These are phyloP conservation scores for Archaeoteleia sp. DNA, from an alignment of 2,888 invertebrate species.

Conservation along the genomic window DNA sequence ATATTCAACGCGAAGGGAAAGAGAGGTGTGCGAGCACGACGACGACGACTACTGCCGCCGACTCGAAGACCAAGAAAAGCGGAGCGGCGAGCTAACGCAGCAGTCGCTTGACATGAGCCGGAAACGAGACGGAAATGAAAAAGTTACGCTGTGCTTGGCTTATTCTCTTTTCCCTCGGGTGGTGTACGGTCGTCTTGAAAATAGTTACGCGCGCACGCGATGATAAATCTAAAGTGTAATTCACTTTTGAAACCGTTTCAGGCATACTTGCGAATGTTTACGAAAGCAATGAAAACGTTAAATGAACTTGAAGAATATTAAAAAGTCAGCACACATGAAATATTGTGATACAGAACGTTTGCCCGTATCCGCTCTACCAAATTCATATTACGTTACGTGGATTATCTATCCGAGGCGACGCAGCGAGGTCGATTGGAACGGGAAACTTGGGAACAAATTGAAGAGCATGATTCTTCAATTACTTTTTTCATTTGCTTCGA, in stretches of 20 bases:
- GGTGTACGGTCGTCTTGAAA: constrained; percentile 53
- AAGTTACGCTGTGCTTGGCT: constrained; percentile 67
- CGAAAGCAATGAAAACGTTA: constrained; percentile 55
- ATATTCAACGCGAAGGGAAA: constrained; percentile 66
- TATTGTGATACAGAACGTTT: background rate
- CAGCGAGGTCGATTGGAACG: no score
- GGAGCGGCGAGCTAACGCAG: constrained; percentile 48
- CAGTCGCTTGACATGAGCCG: constrained; percentile 59
- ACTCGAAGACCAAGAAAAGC: constrained; percentile 55
- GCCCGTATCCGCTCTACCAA: no score
- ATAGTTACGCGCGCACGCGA: constrained; percentile 52
- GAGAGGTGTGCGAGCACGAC: background rate
- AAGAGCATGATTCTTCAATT: no score
- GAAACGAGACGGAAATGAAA: constrained; percentile 71
- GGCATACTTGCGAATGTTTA: constrained; percentile 54
- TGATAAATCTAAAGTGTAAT: constrained; percentile 56
- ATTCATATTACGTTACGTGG: no score
- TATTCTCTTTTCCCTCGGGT: constrained; percentile 52
- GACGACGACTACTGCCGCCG: constrained; percentile 26
- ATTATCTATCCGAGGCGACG: no score
- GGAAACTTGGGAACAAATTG: no score
- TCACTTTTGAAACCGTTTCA: constrained; percentile 52
- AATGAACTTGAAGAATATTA: constrained; percentile 42
- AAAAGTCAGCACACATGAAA: constrained; percentile 10
- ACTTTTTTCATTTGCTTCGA: no score